phyloP scores from a whole-genome alignment of 2,113 vertebrate genomes.

The Aldabrachelys gigantea region DNA sequence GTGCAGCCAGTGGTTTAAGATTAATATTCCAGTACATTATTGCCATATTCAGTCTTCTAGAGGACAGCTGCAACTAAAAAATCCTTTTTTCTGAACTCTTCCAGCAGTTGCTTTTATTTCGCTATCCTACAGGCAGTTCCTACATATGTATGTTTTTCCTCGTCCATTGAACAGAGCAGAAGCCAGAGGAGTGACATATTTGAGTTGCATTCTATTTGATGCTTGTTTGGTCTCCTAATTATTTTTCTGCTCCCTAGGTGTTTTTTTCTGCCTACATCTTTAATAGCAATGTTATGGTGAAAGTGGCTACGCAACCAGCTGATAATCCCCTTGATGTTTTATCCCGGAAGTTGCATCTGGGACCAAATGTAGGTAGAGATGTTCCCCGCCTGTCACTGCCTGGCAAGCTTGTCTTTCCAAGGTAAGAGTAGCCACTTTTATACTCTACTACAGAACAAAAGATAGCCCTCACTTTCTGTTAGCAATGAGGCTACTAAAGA shows the following conservation, averaged over 20 bases:
- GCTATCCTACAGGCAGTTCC: not conserved
- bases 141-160: accelerated
- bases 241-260: conserved; percentile 80
- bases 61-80: not conserved
- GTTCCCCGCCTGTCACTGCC: conserved; percentile 96
- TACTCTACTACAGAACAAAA: not conserved
- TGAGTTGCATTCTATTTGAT: not conserved
- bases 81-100: not conserved
- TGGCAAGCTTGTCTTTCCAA: conserved; percentile 98
- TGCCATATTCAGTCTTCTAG: not conserved
- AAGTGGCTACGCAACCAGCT: conserved; percentile 98
- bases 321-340: conserved; percentile 98
- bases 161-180: not conserved
- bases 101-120: not conserved
- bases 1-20: not conserved
- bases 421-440: conserved; percentile 76
- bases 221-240: not conserved
- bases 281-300: conserved; percentile 99
- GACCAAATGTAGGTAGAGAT: conserved; percentile 93
- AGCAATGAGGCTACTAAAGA: not conserved
- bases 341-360: conserved; percentile 96
- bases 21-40: not conserved
- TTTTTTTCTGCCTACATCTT: conserved; percentile 99
- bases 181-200: not conserved
- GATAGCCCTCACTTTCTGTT: accelerated